phyloP scores from a whole-genome alignment of 2,888 invertebrate genomes.

The Scaptomyza parva region DNA sequence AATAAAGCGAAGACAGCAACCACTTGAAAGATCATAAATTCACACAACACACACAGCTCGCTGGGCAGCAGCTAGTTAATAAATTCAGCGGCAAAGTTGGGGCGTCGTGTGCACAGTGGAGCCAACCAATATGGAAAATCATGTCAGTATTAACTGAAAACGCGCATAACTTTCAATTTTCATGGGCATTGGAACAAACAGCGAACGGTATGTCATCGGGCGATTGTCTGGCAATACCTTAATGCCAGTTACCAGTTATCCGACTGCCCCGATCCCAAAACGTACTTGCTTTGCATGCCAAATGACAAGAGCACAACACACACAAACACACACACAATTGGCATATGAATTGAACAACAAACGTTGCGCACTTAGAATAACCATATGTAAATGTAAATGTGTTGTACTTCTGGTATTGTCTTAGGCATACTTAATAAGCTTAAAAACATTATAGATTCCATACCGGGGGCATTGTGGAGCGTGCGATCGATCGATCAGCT shows the following conservation, averaged over 20 bases:
- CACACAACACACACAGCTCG: slow-evolving; percentile 26
- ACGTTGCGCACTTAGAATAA: slow-evolving; percentile 50
- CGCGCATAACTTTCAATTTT: slow-evolving; percentile 73
- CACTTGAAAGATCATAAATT: slow-evolving; percentile 65
- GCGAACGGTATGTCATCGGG: slow-evolving; percentile 42
- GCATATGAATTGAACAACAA: slow-evolving; percentile 61
- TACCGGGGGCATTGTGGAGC: slow-evolving; percentile 16
- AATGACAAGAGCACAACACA: slow-evolving; percentile 38
- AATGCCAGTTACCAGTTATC: slow-evolving; percentile 55
- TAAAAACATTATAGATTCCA: slow-evolving; percentile 5
- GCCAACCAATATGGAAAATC: slow-evolving; percentile 47
- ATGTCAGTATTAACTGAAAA: slow-evolving; percentile 58
- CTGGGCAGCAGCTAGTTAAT: slow-evolving; percentile 54
- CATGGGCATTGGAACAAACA: slow-evolving; percentile 62
- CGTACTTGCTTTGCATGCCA: slow-evolving; percentile 62
- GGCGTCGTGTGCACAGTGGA: slow-evolving; percentile 55
- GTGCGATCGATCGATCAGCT: slow-evolving; percentile 24
- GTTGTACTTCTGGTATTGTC: slow-evolving; percentile 34
- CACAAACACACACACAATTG: slow-evolving; percentile 55
- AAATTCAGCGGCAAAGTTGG: slow-evolving; percentile 60
- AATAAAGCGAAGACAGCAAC: slow-evolving; percentile 54
- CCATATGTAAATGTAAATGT: slow-evolving; percentile 37
- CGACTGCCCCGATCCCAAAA: slow-evolving; percentile 38
- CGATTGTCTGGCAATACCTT: slow-evolving; percentile 28
- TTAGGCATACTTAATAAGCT: slow-evolving; percentile 10